Conservation (phyloP, 2,888 invertebrate genomes). For the Cetonia aurata region DNA sequence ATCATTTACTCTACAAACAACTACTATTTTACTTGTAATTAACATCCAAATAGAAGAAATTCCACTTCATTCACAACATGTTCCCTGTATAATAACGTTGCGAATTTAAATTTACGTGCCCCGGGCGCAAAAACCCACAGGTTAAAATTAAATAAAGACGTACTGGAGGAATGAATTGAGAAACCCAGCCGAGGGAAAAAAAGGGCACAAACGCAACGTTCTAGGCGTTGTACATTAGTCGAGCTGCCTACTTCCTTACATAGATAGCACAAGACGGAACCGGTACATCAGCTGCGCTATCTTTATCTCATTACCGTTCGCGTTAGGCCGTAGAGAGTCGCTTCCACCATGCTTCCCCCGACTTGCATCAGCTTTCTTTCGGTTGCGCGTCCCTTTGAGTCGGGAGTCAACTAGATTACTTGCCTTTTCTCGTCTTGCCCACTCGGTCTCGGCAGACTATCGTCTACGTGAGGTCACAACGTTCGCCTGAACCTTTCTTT, state of each 20-base stretch:
- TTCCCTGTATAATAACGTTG: constrained; percentile 28
- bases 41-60: constrained; percentile 22
- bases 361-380: constrained; percentile 45
- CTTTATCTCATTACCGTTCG: constrained; percentile 47
- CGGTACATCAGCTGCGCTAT: constrained; percentile 40
- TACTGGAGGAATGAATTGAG: constrained; percentile 27
- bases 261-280: constrained; percentile 14
- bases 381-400: constrained; percentile 44
- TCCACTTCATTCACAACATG: constrained; percentile 34
- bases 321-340: constrained; percentile 44
- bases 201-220: not conserved
- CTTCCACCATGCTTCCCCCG: no score
- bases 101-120: constrained; percentile 38
- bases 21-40: constrained; percentile 23
- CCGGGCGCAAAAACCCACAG: constrained; percentile 21
- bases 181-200: constrained; percentile 13
- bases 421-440: constrained; percentile 29
- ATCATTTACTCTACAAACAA: constrained; percentile 5
- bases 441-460: constrained; percentile 44
- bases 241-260: constrained; percentile 8
- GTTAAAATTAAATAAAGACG: constrained; percentile 39
- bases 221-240: constrained; percentile 26
- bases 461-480: constrained; percentile 46
- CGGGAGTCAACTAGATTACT: constrained; percentile 48
- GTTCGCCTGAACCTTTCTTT: constrained; percentile 12